Evolutionary conservation across 2,888 invertebrate species (phyloP).

Genomic region (Phalera bucephala): DNA sequence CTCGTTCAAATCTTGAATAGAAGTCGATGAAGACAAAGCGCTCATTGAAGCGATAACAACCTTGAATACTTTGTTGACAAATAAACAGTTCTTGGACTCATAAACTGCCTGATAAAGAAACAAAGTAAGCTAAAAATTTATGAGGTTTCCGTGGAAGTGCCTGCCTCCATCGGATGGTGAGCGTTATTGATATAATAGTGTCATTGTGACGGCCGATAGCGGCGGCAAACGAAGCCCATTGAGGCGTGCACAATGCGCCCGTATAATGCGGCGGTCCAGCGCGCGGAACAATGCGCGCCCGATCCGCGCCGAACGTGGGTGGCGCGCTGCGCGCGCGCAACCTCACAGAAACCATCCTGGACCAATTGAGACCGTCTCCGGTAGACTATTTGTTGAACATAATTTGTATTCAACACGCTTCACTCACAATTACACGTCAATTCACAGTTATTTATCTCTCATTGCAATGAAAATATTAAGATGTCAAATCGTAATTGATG

Average conservation of each 20-base stretch:
- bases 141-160: constrained; percentile 66
- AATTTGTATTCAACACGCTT: constrained; percentile 17
- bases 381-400: constrained; percentile 27
- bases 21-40: not conserved
- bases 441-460: not conserved
- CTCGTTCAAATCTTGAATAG: not conserved
- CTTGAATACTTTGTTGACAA: constrained; percentile 13
- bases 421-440: constrained; percentile 16
- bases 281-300: constrained; percentile 66
- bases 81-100: constrained; percentile 27
- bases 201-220: constrained; percentile 73
- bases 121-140: constrained; percentile 65
- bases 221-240: constrained; percentile 75
- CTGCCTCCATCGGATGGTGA: constrained; percentile 55
- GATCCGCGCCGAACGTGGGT: constrained; percentile 71
- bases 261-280: constrained; percentile 69
- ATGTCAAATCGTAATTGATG: constrained; percentile 29
- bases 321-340: constrained; percentile 47
- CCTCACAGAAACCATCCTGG: constrained; percentile 64
- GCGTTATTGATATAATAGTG: constrained; percentile 77
- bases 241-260: constrained; percentile 79
- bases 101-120: constrained; percentile 40
- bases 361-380: constrained; percentile 42
- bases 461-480: constrained; percentile 9
- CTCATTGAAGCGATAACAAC: not conserved